Evolutionary conservation across 2,888 invertebrate species (phyloP), one percentile per base, ranked within the genome.

Genomic region (Octonoba sinensis): DNA sequence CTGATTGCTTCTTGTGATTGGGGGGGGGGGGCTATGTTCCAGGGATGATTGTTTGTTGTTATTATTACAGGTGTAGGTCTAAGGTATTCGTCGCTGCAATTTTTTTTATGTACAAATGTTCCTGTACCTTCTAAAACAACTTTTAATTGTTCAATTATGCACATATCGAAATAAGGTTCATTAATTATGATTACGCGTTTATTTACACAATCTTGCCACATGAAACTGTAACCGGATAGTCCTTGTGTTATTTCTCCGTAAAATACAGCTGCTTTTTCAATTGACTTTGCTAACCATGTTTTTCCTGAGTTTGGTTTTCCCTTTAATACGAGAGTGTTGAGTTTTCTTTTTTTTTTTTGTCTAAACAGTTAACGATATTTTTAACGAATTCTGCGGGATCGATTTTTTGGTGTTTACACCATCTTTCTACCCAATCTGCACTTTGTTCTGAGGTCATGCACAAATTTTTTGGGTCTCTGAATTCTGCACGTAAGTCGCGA

Each of bases 161-260:
- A 12, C 0, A 1, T 57, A 18, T 44, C 66, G 22, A 74, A 74
- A 56, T 44, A 74, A n/a, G 73, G 66, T 57, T 74, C 47, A 13
- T 65, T 74, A 6, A 74, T 66, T 18, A 74, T 16, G 18, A 66
- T 66, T 8, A 66, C 1, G n/a, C 74, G 18, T 46, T 74, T 74
- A 22, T 65, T 65, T 1, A 74, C 3, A 20, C 56, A 57, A 18
- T 74, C 66, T 18, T 74, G 74, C 65, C 65, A 65, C 65, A 65
- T 65, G 57, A 65, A 74, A 1, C 20, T 1, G 47, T 74, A 65
- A 12, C 47, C 24, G 0, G 36, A 15, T 13, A 57, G 46, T 4
- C 56, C 74, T 36, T 65, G 74, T n/a, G n/a, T 46, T 2, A 74
- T 54, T 46, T 54, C 56, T 15, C 65, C 65, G 46, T 65, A 66